Conservation (phyloP, 2,797 vertebrate species). For the Ptychadena robeensis region DNA sequence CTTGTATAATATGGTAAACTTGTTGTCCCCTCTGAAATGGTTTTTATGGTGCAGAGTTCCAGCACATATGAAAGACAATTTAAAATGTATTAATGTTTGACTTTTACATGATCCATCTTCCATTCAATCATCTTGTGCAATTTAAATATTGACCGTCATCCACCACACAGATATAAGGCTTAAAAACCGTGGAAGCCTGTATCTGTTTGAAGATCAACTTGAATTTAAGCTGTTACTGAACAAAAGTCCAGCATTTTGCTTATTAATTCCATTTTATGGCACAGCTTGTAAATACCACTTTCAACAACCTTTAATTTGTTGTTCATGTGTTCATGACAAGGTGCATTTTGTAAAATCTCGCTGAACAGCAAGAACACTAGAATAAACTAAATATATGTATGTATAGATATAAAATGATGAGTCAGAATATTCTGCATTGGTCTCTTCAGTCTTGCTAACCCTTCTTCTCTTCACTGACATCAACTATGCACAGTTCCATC, state of each 20-base stretch:
- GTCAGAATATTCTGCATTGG: neutral
- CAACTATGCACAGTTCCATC: too few relatives aligned
- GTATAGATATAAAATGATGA: neutral
- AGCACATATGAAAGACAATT: too few relatives aligned
- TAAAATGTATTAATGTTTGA: too few relatives aligned
- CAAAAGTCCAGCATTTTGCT: conserved; percentile 25
- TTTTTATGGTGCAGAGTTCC: too few relatives aligned
- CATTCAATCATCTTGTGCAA: too few relatives aligned
- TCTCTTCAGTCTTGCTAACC: too few relatives aligned
- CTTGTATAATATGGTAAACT: too few relatives aligned
- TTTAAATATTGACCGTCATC: too few relatives aligned
- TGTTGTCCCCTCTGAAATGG: too few relatives aligned
- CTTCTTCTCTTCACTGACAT: too few relatives aligned
- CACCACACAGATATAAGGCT: conserved; percentile 28
- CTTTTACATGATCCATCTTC: too few relatives aligned
- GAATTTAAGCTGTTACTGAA: conserved; percentile 33
- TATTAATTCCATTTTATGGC: neutral
- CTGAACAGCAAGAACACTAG: neutral
- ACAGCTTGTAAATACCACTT: neutral
- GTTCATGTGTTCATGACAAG: neutral
- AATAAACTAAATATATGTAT: too few relatives aligned
- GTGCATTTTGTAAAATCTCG: neutral
- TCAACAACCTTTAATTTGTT: conserved; percentile 1
- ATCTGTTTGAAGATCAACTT: conserved; percentile 48
- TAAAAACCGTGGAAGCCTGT: conserved; percentile 32